Conservation (phyloP, 2,797 vertebrate species). For the Sandelia bainsii region DNA sequence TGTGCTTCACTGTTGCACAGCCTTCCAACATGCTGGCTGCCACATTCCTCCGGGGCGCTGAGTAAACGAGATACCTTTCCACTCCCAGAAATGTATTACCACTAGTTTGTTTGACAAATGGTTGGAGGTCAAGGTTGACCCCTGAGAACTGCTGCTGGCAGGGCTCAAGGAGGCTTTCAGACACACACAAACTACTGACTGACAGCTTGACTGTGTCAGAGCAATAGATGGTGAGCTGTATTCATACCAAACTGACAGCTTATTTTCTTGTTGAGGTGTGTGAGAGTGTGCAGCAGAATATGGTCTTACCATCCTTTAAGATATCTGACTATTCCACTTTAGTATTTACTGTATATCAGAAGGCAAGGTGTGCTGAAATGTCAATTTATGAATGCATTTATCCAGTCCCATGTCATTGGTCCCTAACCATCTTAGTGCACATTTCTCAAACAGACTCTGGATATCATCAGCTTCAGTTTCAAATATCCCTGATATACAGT, state of each 20-base stretch:
- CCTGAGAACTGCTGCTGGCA: constrained; percentile 22
- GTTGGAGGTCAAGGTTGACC: constrained; percentile 27
- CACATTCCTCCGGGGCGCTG: constrained; percentile 54
- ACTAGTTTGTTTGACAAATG: constrained; percentile 65
- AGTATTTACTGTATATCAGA: background rate
- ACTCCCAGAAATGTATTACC: constrained; percentile 34
- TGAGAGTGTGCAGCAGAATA: background rate
- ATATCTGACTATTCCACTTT: background rate
- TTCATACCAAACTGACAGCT: constrained; percentile 11
- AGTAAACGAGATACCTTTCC: constrained; percentile 39
- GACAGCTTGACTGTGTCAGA: constrained; percentile 9
- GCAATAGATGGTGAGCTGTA: constrained; percentile 10
- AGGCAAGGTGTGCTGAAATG: background rate
- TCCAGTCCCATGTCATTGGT: too few relatives aligned
- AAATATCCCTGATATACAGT: background rate
- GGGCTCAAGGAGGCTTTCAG: constrained; percentile 25
- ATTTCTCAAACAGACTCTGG: background rate
- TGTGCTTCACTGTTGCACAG: constrained; percentile 64
- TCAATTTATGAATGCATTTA: too few relatives aligned
- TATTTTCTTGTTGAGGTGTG: constrained; percentile 16
- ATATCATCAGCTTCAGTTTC: background rate
- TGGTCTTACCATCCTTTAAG: background rate
- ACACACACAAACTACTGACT: constrained; percentile 10
- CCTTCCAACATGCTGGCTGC: constrained; percentile 47
- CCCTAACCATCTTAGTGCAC: too few relatives aligned